A percentile compares a stretch with the other conserved stretches of the same genome.
phyloP scores from a whole-genome alignment of 2,113 vertebrate species.

The Spea multiplicata region DNA sequence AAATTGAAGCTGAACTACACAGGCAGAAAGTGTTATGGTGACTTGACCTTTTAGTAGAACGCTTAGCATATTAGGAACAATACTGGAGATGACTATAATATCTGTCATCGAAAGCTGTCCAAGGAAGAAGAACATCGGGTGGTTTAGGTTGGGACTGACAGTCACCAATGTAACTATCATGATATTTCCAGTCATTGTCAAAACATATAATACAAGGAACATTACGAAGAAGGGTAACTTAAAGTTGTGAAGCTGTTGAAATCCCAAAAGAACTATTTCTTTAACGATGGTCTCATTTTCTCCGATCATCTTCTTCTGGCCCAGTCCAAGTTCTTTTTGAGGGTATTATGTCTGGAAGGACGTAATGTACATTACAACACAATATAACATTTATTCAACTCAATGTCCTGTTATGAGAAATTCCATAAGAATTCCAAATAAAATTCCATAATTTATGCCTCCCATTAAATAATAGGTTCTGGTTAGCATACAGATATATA shows the following conservation, averaged over 20 bases:
- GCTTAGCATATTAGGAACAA: slow-evolving; percentile 18
- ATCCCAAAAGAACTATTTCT: slow-evolving; percentile 26
- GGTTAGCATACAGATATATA: too few relatives aligned
- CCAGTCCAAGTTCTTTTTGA: too few relatives aligned
- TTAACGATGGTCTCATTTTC: background rate
- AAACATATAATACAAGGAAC: background rate
- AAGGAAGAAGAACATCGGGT: slow-evolving; percentile 32
- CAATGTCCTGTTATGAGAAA: too few relatives aligned
- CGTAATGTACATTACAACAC: too few relatives aligned
- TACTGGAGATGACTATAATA: slow-evolving; percentile 16
- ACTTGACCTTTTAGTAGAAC: background rate
- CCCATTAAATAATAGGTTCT: too few relatives aligned
- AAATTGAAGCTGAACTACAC: background rate
- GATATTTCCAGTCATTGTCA: slow-evolving; percentile 10
- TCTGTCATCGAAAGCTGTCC: slow-evolving; percentile 18
- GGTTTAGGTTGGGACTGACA: slow-evolving; percentile 1
- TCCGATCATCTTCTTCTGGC: background rate
- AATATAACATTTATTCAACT: too few relatives aligned
- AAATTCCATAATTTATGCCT: too few relatives aligned
- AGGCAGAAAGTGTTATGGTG: background rate
- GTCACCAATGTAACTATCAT: slow-evolving; percentile 8
- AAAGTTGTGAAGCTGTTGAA: background rate
- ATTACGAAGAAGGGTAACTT: background rate
- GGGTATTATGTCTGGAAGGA: too few relatives aligned
- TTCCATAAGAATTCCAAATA: too few relatives aligned